Percentiles rank a stretch among this genome's conserved stretches.
These are phyloP conservation scores for Amblyraja radiata DNA, from an alignment of 2,797 vertebrate genomes.

Conservation along the genomic window DNA sequence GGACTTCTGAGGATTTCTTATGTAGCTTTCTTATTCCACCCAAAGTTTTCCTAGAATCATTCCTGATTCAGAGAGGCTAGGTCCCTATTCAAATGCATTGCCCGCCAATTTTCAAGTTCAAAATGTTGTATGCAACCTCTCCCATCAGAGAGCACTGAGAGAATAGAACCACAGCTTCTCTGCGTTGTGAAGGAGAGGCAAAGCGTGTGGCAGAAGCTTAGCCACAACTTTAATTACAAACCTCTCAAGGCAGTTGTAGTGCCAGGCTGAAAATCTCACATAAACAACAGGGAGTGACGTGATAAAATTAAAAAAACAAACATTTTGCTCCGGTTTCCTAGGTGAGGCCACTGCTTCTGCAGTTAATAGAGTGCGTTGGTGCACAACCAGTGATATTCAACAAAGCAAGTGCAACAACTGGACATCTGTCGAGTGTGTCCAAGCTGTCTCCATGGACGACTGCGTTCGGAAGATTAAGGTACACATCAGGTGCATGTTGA, in stretches of 20 bases:
- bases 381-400: background rate
- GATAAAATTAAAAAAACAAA: background rate
- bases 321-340: background rate
- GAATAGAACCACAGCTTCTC: background rate
- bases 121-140: background rate
- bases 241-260: background rate
- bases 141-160: background rate
- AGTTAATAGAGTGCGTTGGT: slow-evolving; percentile 11
- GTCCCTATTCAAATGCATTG: too few species aligned
- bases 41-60: too few species aligned
- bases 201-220: background rate
- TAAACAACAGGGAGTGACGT: background rate
- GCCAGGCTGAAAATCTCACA: background rate
- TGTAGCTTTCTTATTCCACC: too few species aligned
- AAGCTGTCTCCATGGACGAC: background rate
- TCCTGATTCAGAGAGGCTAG: too few species aligned
- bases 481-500: background rate
- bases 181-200: background rate
- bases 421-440: slow-evolving; percentile 22
- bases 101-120: background rate
- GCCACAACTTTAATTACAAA: too few species aligned
- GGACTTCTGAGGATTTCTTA: too few species aligned
- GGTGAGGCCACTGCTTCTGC: background rate
- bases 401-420: slow-evolving; percentile 34
- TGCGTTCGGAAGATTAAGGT: slow-evolving; percentile 38